phyloP scores from a whole-genome alignment of 2,888 invertebrate genomes.

The Caenorhabditis sulstoni region DNA sequence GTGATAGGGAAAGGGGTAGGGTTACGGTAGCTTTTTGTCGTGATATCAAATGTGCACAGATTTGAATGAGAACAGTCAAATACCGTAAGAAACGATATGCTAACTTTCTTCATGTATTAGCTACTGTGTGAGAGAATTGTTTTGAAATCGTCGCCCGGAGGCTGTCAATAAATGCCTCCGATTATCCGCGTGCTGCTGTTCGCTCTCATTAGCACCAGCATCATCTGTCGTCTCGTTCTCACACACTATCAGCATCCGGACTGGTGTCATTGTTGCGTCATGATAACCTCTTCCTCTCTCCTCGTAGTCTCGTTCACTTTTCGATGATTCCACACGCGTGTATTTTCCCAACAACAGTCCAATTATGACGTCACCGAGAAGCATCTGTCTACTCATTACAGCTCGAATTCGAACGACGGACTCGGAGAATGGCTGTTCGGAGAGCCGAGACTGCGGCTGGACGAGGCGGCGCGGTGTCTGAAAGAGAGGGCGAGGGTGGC shows the following conservation, averaged over 20 bases:
- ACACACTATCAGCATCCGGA: constrained; percentile 30
- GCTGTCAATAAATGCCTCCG: constrained; percentile 1
- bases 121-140: no score
- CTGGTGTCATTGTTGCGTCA: constrained; percentile 51
- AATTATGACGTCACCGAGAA: constrained; percentile 49
- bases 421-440: constrained; percentile 71
- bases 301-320: constrained; percentile 9
- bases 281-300: no score
- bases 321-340: neutral
- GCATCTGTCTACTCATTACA: constrained; percentile 16
- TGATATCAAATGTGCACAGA: no score
- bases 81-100: no score
- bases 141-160: neutral
- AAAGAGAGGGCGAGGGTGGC: constrained; percentile 49
- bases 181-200: constrained; percentile 31
- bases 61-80: no score
- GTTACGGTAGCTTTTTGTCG: no score
- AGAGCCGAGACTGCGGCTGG: constrained; percentile 55
- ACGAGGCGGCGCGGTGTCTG: constrained; percentile 57
- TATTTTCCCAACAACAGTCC: constrained; percentile 28
- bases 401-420: constrained; percentile 59
- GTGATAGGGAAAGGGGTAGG: neutral
- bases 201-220: constrained; percentile 22
- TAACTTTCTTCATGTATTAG: no score
- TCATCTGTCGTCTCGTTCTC: constrained; percentile 21